These are phyloP conservation scores for Trididemnum miniatum DNA, from an alignment of 23 tunicate genomes.

Conservation along the genomic window DNA sequence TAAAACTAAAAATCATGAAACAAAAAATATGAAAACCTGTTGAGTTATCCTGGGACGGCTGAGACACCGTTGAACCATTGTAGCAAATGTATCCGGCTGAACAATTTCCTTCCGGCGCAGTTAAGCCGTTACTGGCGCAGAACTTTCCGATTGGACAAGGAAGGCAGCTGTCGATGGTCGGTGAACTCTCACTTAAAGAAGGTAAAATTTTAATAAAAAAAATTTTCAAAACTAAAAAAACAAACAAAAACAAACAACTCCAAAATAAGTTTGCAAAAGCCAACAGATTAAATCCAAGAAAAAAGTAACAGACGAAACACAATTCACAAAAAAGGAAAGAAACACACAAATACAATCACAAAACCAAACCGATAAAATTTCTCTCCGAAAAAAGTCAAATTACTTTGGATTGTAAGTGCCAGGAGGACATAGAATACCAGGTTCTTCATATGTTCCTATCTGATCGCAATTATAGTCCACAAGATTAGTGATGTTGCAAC, in stretches of 20 bases:
- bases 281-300: too few species aligned
- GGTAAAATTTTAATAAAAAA: too few species aligned
- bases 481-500: conserved; percentile 46
- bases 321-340: too few species aligned
- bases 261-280: too few species aligned
- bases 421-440: conserved; percentile 71
- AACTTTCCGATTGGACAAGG: conserved; percentile 84
- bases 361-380: too few species aligned
- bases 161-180: conserved; percentile 28
- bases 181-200: background rate
- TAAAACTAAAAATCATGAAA: too few species aligned
- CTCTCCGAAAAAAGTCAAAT: background rate
- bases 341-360: too few species aligned
- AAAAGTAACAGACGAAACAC: too few species aligned
- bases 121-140: conserved; percentile 49
- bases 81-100: conserved; percentile 96
- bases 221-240: too few species aligned
- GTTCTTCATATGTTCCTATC: conserved; percentile 53
- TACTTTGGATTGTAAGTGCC: conserved; percentile 76
- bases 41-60: conserved; percentile 67
- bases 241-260: too few species aligned
- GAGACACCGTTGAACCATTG: conserved; percentile 57
- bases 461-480: conserved; percentile 28
- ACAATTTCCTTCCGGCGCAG: conserved; percentile 73
- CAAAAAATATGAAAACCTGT: conserved; percentile 48